Base-by-base conservation (phyloP, 37 sponge, comb jelly and placozoan genomes). In the Axinella damicornis region DNA sequence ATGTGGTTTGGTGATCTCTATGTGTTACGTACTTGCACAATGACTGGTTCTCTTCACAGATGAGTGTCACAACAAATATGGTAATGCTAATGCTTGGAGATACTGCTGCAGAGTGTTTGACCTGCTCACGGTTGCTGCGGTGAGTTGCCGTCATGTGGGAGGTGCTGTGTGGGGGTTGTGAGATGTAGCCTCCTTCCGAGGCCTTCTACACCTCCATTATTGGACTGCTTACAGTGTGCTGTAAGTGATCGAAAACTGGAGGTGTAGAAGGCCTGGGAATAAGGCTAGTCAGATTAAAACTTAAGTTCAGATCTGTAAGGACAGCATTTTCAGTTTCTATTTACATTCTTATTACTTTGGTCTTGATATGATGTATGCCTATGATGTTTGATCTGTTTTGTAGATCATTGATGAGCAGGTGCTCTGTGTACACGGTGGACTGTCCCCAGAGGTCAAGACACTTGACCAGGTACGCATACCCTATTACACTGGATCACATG, bases 371-470 rank as follows among this genome's bases (percentile, higher is more conserved):
- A n/a, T n/a, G n/a, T n/a, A n/a, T n/a, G n/a, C n/a, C n/a, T n/a
- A n/a, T n/a, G n/a, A n/a, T 25, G 25, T 27, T 61, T 41, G 37
- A 31, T 57, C 4, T 75, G 28, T 16, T 24, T 0, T 55, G 22
- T 56, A 97, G 98, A 94, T 99, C 24, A 97, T 99, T 74, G 99
- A 99, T 86, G 97, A 99, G 61, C 80, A 95, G 58, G 87, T 99
- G 15, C 75, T 99, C 41, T 99, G 99, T 91, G 99, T 99, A 20
- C 99, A 99, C 83, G 99, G 99, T 55, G 99, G 99, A n/a, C 92
- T 99, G 22, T 99, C 99, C 12, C 99, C 99, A 15, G 95, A 97
- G 69, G 94, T 99, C 60, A 96, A 88, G 78, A 99, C 99, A 24
- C 80, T 99, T 19, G 99, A 99, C 53, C 99, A 99, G 88, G 97